These are phyloP conservation scores for Sitodiplosis mosellana DNA, from an alignment of 1,140 invertebrate genomes.

Conservation along the genomic window DNA sequence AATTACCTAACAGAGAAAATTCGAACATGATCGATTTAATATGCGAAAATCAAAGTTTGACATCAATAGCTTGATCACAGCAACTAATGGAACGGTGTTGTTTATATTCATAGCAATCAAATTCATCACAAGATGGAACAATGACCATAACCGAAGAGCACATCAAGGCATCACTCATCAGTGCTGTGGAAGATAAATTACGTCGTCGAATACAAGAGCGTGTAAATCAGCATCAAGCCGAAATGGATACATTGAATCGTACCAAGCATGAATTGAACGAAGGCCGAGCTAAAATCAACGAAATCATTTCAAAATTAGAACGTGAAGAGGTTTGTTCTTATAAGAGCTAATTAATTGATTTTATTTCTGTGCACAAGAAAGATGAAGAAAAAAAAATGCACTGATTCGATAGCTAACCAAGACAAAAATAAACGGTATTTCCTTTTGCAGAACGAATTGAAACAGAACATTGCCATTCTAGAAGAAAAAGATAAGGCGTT, in stretches of 20 bases:
- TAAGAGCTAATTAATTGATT: no score
- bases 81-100: no score
- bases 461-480: constrained; percentile 66
- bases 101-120: no score
- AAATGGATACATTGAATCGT: constrained; percentile 74
- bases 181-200: constrained; percentile 89
- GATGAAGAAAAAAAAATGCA: no score
- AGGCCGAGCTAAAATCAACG: constrained; percentile 68
- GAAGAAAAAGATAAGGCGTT: constrained; percentile 76
- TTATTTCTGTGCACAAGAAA: no score
- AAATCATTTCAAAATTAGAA: constrained; percentile 61
- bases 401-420: no score
- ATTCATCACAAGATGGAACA: neutral
- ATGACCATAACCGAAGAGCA: constrained; percentile 90
- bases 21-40: no score
- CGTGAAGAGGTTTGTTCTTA: constrained; percentile 48
- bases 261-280: constrained; percentile 76
- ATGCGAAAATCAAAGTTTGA: no score
- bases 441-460: constrained; percentile 41
- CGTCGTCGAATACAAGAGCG: constrained; percentile 63
- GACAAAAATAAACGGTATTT: neutral
- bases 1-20: no score
- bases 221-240: constrained; percentile 74
- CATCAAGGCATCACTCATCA: constrained; percentile 79
- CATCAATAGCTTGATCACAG: no score